Percentiles rank a stretch among this genome's conserved stretches.
Evolutionary conservation across 2,797 vertebrate genomes (phyloP).

Genomic region (Pantherophis alleghaniensis): DNA sequence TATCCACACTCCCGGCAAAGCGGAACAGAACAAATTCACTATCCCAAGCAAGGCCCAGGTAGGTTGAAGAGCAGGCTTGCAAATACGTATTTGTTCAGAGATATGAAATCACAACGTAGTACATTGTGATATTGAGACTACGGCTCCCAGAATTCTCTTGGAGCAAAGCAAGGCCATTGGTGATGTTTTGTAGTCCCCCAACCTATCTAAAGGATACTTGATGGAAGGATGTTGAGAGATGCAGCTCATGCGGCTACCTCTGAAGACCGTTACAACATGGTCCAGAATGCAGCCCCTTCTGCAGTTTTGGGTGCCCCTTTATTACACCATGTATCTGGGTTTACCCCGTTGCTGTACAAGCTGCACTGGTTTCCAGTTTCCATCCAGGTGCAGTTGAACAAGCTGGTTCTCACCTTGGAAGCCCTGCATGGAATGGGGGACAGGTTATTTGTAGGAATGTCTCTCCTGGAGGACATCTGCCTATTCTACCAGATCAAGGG

Average conservation of each 20-base stretch:
- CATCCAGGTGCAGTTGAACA: background rate
- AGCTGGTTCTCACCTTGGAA: background rate
- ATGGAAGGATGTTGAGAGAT: background rate
- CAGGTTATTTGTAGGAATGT: background rate
- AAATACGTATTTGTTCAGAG: background rate
- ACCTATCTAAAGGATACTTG: background rate
- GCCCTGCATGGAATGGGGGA: background rate
- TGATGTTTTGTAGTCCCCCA: background rate
- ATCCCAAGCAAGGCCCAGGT: constrained; percentile 85
- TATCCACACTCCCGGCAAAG: constrained; percentile 90
- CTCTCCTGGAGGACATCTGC: background rate
- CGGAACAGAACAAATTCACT: constrained; percentile 88
- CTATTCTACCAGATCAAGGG: background rate
- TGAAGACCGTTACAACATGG: background rate
- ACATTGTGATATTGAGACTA: background rate
- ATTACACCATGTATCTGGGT: background rate
- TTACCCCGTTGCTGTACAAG: background rate
- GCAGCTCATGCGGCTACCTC: background rate
- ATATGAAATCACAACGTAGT: background rate
- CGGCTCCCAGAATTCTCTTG: background rate
- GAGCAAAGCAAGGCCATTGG: background rate
- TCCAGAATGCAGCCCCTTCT: background rate
- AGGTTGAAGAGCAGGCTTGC: background rate
- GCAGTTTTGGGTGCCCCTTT: background rate
- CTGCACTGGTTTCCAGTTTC: background rate